These are phyloP conservation scores for Haplotaxodon microlepis DNA, from an alignment of 2,113 vertebrate species.

Conservation along the genomic window DNA sequence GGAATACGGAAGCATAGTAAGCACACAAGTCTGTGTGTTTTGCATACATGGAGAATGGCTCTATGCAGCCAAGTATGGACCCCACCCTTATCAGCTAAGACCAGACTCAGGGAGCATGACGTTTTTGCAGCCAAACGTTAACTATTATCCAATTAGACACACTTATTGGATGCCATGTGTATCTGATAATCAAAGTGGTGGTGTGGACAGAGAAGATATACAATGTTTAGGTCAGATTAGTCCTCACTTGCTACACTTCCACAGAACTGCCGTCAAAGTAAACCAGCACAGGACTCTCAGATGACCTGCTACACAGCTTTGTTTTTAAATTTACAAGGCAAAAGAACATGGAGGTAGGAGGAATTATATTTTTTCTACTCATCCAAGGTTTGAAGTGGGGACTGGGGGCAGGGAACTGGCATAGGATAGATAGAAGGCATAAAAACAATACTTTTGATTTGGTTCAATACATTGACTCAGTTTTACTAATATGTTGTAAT, in stretches of 20 bases:
- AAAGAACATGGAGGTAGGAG: background rate
- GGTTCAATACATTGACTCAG: background rate
- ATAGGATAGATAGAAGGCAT: background rate
- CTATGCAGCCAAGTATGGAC: background rate
- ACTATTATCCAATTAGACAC: background rate
- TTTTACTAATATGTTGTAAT: background rate
- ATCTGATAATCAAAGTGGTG: background rate
- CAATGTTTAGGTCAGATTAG: background rate
- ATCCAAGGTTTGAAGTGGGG: background rate
- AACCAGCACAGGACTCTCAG: background rate
- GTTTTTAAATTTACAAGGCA: background rate
- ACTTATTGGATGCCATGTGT: background rate
- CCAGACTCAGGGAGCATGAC: conserved; percentile 31
- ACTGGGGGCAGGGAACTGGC: background rate
- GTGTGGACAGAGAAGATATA: conserved; percentile 29
- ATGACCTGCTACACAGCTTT: background rate
- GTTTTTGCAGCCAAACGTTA: background rate
- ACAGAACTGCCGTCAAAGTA: background rate
- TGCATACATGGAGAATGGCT: background rate
- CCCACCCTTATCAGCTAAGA: conserved; percentile 58
- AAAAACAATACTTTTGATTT: background rate
- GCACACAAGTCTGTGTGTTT: background rate
- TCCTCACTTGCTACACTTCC: background rate
- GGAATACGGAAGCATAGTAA: background rate
- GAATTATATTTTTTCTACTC: background rate